Conservation (phyloP, 1,140 invertebrate species). For the Zophobas atratus region DNA sequence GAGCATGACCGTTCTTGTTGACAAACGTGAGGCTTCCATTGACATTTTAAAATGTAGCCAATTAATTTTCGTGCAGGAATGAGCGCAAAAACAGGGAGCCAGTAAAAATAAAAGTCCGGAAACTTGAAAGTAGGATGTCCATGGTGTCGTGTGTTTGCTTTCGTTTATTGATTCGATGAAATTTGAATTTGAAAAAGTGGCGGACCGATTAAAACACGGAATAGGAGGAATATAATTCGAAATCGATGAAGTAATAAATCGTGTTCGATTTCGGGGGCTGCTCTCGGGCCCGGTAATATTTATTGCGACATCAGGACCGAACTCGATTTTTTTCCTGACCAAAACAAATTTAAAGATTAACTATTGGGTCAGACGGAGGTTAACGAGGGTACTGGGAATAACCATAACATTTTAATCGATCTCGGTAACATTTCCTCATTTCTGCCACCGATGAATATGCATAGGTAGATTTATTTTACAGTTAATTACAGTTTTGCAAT, state of each 20-base stretch:
- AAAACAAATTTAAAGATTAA: slow-evolving; percentile 43
- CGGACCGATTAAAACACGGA: slow-evolving; percentile 42
- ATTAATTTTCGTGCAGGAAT: slow-evolving; percentile 4
- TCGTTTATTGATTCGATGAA: slow-evolving; percentile 31
- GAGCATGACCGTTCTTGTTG: neutral
- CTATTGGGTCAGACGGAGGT: slow-evolving; percentile 20
- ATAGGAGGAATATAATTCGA: slow-evolving; percentile 46
- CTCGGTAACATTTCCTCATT: slow-evolving; percentile 44
- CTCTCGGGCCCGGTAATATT: slow-evolving; percentile 20
- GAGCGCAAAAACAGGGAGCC: neutral
- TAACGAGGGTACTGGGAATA: slow-evolving; percentile 39
- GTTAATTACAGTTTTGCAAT: slow-evolving; percentile 53
- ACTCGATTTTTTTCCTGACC: slow-evolving; percentile 29
- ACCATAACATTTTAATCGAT: slow-evolving; percentile 44
- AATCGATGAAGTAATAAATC: slow-evolving; percentile 48
- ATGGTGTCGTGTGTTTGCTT: slow-evolving; percentile 25
- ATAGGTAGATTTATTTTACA: slow-evolving; percentile 48
- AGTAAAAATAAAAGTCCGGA: slow-evolving; percentile 22
- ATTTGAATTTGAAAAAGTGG: slow-evolving; percentile 44
- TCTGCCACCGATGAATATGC: slow-evolving; percentile 48
- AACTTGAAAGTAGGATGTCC: slow-evolving; percentile 10
- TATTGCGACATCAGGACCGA: slow-evolving; percentile 39
- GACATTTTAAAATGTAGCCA: slow-evolving; percentile 8
- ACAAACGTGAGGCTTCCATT: slow-evolving; percentile 4
- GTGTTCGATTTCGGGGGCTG: slow-evolving; percentile 36